A percentile compares a stretch with the other conserved stretches of the same genome.
These are phyloP conservation scores for Siderastrea radians DNA, from an alignment of 92 coral and sea anemone genomes.

Conservation along the genomic window DNA sequence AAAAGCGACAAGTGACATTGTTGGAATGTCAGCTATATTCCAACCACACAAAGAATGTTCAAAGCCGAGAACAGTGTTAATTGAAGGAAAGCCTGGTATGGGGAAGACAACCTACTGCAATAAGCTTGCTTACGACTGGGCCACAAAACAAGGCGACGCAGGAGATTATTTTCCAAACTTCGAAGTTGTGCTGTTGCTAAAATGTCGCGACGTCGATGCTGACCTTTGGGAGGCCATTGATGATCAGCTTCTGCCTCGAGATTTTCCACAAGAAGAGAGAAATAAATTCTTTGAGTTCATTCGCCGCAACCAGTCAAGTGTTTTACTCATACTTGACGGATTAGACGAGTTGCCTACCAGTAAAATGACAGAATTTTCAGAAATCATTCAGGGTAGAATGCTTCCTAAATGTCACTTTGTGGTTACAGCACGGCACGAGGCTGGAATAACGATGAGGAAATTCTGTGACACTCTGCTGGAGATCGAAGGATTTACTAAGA, in stretches of 20 bases:
- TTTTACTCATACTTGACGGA: neutral
- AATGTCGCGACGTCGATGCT: no score
- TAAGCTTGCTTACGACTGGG: neutral
- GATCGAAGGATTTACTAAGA: neutral
- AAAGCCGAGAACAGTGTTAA: neutral
- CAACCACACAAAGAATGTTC: neutral
- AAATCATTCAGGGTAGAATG: no score
- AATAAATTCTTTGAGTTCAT: neutral
- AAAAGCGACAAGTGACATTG: neutral
- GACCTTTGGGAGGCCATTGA: no score
- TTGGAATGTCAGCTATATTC: neutral
- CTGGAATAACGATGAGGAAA: neutral
- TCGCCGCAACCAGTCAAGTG: neutral
- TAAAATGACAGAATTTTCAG: no score
- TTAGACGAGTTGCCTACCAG: no score
- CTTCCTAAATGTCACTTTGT: no score
- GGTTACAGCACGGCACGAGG: neutral
- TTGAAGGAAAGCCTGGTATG: no score
- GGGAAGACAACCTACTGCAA: no score
- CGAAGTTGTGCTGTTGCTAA: neutral
- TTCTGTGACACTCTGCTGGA: neutral
- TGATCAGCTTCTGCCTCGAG: neutral
- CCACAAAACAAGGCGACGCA: neutral
- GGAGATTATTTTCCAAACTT: neutral
- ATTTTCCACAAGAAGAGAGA: neutral